Percentiles rank a stretch among this genome's conserved stretches.
Conservation (phyloP, 2,888 invertebrate species). For the Scaptomyza polygonia region DNA sequence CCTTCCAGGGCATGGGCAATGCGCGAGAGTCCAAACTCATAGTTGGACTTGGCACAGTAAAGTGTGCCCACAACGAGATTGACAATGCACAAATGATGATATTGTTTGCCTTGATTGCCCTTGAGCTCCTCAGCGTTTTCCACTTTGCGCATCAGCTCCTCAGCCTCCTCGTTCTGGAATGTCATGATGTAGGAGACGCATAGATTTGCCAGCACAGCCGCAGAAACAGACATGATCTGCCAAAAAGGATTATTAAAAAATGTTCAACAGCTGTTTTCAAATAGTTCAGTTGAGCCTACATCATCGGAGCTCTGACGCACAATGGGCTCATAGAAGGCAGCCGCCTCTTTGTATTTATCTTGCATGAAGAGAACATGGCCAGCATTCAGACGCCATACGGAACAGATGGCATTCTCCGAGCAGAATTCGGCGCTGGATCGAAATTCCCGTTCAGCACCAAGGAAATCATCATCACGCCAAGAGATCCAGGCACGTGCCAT, state of each 20-base stretch:
- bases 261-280: no score
- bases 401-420: constrained; percentile 95
- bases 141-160: constrained; percentile 98
- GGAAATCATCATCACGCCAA: constrained; percentile 98
- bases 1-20: constrained; percentile 95
- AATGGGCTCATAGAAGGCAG: constrained; percentile 98
- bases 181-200: constrained; percentile 99
- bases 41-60: constrained; percentile 99
- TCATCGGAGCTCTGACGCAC: constrained; percentile 97
- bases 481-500: constrained; percentile 99
- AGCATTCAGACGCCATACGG: constrained; percentile 94
- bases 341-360: constrained; percentile 98
- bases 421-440: constrained; percentile 99
- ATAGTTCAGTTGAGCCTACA: constrained; percentile 65
- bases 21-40: constrained; percentile 98
- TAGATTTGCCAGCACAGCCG: constrained; percentile 98
- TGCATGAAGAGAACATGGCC: constrained; percentile 99
- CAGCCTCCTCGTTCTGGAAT: constrained; percentile 98
- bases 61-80: constrained; percentile 99
- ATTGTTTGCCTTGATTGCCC: constrained; percentile 93
- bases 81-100: constrained; percentile 98
- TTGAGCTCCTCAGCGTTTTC: constrained; percentile 98
- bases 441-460: constrained; percentile 98
- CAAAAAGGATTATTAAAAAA: no score
- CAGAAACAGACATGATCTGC: constrained; percentile 95